These are phyloP conservation scores for Brachionus koreanus DNA, from an alignment of 1,140 invertebrate species.

Conservation along the genomic window DNA sequence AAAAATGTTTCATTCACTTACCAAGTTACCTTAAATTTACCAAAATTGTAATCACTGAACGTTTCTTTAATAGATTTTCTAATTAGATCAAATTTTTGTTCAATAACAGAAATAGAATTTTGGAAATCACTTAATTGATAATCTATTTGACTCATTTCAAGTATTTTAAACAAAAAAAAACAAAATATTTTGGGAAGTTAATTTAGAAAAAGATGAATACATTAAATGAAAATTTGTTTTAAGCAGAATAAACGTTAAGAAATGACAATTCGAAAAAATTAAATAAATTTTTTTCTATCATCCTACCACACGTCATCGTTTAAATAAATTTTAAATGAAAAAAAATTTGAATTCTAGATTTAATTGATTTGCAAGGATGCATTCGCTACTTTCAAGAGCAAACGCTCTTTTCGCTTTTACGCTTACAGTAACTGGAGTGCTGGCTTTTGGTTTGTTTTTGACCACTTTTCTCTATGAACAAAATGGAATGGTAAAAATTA, in stretches of 20 bases:
- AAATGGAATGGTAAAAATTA: conserved; percentile 32
- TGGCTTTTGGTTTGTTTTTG: background rate
- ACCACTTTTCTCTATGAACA: conserved; percentile 24
- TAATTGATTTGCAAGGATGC: background rate
- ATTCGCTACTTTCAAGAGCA: conserved; percentile 21
- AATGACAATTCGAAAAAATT: background rate
- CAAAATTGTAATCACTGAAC: background rate
- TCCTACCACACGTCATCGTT: conserved; percentile 23
- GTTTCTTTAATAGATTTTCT: background rate
- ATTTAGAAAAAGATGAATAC: background rate
- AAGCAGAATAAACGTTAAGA: conserved; percentile 8
- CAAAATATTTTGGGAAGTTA: conserved; percentile 17
- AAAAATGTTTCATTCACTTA: background rate
- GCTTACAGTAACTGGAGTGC: background rate
- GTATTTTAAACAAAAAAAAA: background rate
- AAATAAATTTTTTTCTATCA: background rate
- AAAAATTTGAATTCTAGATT: background rate
- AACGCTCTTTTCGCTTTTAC: conserved; percentile 44
- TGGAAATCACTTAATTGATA: conserved; percentile 26
- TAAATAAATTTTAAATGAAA: background rate
- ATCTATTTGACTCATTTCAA: background rate
- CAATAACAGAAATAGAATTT: background rate
- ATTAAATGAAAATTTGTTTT: background rate
- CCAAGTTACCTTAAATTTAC: background rate
- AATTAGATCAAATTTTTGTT: background rate